Evolutionary conservation across 2,113 vertebrate species (phyloP).

Genomic region (Lamprotornis superbus): DNA sequence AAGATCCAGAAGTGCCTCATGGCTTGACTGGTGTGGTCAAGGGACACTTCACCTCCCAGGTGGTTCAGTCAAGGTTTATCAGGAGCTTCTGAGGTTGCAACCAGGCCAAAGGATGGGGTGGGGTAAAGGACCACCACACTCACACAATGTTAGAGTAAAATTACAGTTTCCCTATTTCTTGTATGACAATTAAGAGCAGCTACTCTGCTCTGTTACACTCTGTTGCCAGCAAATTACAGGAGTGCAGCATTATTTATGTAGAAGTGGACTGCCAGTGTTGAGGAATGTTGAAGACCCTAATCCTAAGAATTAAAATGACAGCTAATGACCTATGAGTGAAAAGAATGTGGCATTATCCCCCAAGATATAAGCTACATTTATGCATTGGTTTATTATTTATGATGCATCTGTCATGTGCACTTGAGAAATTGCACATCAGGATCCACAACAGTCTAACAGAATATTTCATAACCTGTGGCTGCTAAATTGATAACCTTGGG

Average conservation of each 20-base stretch:
- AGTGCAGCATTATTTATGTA: neutral
- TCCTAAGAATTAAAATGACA: conserved; percentile 17
- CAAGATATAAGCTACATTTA: conserved; percentile 12
- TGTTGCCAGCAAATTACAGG: neutral
- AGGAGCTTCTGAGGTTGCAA: neutral
- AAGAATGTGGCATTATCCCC: conserved; percentile 18
- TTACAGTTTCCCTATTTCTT: neutral
- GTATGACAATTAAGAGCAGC: neutral
- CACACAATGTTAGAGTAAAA: neutral
- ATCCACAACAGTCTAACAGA: neutral
- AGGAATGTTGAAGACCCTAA: neutral
- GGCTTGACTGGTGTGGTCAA: neutral
- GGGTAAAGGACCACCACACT: too few relatives aligned
- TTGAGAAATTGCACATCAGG: conserved; percentile 22
- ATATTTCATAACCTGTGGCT: neutral
- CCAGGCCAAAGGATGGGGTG: neutral
- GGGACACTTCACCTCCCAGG: neutral
- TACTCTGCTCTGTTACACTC: neutral
- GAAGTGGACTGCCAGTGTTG: neutral
- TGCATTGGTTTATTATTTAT: conserved; percentile 43
- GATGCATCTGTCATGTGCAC: neutral
- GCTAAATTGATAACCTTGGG: neutral
- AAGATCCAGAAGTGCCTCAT: neutral
- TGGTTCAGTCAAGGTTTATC: too few relatives aligned
- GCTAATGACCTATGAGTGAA: neutral